Conservation (phyloP, 2,113 vertebrate genomes). For the Corythornis cristatus region DNA sequence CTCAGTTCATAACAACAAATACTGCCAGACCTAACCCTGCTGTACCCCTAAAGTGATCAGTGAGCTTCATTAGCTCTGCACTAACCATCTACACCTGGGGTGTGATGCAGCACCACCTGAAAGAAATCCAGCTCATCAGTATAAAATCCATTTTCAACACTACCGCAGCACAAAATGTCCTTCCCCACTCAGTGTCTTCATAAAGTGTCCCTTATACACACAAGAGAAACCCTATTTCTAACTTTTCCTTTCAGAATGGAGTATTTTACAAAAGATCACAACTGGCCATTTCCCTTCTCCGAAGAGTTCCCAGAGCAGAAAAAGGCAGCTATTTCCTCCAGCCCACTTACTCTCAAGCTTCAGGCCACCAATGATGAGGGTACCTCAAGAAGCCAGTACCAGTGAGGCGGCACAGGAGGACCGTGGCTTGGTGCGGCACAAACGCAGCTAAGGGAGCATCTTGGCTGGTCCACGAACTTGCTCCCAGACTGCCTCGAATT, state of each 20-base stretch:
- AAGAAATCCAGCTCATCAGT: neutral
- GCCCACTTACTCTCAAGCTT: neutral
- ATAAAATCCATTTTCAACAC: neutral
- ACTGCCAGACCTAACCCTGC: neutral
- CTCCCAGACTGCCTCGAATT: fast-evolving
- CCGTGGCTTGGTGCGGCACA: fast-evolving
- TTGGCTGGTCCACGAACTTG: fast-evolving
- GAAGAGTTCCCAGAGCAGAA: neutral
- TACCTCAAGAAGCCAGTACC: too few relatives aligned
- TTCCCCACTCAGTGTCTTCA: neutral
- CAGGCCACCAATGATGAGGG: neutral
- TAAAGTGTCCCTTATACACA: fast-evolving
- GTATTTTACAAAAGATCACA: neutral
- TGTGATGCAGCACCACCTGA: neutral
- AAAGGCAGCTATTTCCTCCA: neutral
- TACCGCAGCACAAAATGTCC: neutral
- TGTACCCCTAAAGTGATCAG: neutral
- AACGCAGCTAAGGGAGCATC: too few relatives aligned
- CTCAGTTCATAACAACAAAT: neutral
- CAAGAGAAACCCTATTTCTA: neutral
- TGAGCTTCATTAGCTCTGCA: neutral
- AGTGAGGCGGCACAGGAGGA: fast-evolving
- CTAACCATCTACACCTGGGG: neutral
- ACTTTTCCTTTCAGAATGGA: neutral
- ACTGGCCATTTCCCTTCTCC: neutral